A percentile compares a stretch with the other conserved stretches of the same genome.
Evolutionary conservation across 35 echinoderm and acorn worm species (phyloP).

Genomic region (Strongylocentrotus purpuratus): DNA sequence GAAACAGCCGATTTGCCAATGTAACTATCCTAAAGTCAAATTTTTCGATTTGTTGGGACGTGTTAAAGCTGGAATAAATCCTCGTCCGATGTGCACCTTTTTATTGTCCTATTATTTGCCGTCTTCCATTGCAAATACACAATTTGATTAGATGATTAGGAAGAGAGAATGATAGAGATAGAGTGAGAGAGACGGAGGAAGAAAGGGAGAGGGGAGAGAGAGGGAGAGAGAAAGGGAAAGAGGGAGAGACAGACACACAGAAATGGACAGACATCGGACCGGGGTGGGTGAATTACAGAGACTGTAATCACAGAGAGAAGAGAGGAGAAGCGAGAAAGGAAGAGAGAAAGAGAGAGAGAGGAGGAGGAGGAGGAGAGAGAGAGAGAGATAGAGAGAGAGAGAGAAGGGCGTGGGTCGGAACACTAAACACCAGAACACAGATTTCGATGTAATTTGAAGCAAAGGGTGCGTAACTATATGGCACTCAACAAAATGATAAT

Average conservation of each 20-base stretch:
- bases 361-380: background rate
- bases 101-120: background rate
- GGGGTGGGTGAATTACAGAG: too few species aligned
- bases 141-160: too few species aligned
- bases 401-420: background rate
- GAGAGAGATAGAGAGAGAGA: background rate
- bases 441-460: too few species aligned
- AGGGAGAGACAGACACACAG: too few species aligned
- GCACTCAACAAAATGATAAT: too few species aligned
- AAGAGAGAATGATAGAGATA: background rate
- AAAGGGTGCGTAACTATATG: too few species aligned
- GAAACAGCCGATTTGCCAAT: background rate
- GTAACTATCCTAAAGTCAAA: background rate
- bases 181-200: background rate
- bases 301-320: too few species aligned
- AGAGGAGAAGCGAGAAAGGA: too few species aligned
- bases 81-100: background rate
- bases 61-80: background rate
- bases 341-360: too few species aligned
- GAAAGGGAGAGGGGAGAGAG: too few species aligned
- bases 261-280: too few species aligned
- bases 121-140: background rate
- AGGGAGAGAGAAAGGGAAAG: background rate
- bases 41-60: background rate
- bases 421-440: too few species aligned